Percentiles rank a stretch among this genome's conserved stretches.
phyloP scores from a whole-genome alignment of 2,888 invertebrate species.

The Matsumyia berberina region DNA sequence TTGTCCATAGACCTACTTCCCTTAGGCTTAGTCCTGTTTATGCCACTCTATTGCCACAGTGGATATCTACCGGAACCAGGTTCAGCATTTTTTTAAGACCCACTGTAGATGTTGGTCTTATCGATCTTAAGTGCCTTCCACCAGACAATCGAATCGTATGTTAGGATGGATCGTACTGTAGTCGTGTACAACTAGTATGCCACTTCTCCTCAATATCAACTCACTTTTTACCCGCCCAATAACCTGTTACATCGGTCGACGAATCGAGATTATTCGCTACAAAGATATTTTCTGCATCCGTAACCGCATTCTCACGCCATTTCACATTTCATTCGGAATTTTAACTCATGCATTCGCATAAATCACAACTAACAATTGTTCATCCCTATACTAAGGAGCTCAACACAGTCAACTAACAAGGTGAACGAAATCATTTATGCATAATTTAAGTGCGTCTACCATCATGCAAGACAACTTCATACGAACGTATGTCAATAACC shows the following conservation, averaged over 20 bases:
- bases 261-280: conserved; percentile 5
- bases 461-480: conserved; percentile 55
- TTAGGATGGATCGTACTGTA: no score
- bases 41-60: no score
- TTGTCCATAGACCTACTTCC: no score
- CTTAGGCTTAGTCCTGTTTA: no score
- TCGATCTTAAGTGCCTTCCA: no score
- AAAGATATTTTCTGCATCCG: not conserved
- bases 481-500: conserved; percentile 67
- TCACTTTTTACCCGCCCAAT: not conserved
- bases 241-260: conserved; percentile 9
- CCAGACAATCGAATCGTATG: no score
- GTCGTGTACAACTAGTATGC: no score
- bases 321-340: not conserved
- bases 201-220: no score
- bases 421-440: conserved; percentile 2
- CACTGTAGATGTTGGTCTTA: no score
- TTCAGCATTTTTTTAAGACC: no score
- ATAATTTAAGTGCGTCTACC: conserved; percentile 10
- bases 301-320: not conserved
- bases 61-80: no score
- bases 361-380: not conserved
- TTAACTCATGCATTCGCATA: not conserved
- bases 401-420: conserved; percentile 8
- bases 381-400: not conserved